Evolutionary conservation across 2,113 vertebrate species (phyloP).

Genomic region (Craseonycteris thonglongyai): DNA sequence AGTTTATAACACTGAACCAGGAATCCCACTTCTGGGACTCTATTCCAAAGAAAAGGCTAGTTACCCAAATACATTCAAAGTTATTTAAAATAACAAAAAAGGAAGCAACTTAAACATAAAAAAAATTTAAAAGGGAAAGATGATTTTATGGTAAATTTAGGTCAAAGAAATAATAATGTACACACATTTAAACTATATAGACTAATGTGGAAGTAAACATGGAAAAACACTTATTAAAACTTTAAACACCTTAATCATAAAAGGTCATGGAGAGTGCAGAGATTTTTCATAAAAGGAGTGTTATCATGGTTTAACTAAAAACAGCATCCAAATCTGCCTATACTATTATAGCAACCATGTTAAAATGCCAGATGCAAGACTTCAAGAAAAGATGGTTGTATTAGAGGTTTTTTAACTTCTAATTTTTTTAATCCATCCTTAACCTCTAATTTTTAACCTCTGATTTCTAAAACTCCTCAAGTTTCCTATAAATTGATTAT

Average conservation of each 20-base stretch:
- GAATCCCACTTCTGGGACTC: neutral
- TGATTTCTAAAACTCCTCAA: neutral
- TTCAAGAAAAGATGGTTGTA: conserved; percentile 26
- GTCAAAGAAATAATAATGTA: conserved; percentile 28
- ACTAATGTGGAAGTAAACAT: neutral
- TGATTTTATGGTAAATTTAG: conserved; percentile 7
- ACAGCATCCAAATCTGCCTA: conserved; percentile 22
- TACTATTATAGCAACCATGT: neutral
- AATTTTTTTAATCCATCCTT: too few species aligned
- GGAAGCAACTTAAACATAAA: conserved; percentile 8
- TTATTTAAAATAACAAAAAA: conserved; percentile 31
- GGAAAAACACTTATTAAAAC: conserved; percentile 24
- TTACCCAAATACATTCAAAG: conserved; percentile 26
- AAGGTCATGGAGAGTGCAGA: neutral
- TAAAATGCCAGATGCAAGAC: conserved; percentile 17
- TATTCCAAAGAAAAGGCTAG: conserved; percentile 8
- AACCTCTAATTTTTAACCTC: too few species aligned
- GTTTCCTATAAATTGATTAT: neutral
- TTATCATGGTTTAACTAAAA: conserved; percentile 6
- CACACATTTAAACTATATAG: conserved; percentile 21
- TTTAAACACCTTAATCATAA: conserved; percentile 41
- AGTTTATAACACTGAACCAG: conserved; percentile 14
- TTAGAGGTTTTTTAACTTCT: neutral
- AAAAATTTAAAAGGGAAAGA: neutral
- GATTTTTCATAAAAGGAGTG: conserved; percentile 29